Evolutionary conservation across 2,888 invertebrate species (phyloP).

Genomic region (Pachymerium ferrugineum): DNA sequence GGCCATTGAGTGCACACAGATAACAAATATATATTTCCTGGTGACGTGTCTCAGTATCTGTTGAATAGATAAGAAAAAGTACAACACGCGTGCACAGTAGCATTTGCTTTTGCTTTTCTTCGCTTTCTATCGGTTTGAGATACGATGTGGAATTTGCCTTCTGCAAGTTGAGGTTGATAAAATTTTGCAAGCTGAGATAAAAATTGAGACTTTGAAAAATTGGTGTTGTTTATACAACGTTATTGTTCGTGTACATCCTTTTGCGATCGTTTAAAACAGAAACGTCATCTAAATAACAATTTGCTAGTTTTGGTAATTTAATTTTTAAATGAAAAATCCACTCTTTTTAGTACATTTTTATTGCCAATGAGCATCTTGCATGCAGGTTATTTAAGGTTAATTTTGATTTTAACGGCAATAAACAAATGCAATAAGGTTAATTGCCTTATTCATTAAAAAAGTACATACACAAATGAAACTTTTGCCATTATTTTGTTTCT

Average conservation of each 20-base stretch:
- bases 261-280: not conserved
- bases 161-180: not conserved
- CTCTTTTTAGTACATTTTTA: not conserved
- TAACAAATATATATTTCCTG: conserved; percentile 27
- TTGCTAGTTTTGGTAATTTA: not conserved
- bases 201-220: not conserved
- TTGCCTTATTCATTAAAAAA: conserved; percentile 16
- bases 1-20: conserved; percentile 27
- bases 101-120: not conserved
- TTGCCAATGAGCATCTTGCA: not conserved
- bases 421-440: conserved; percentile 9
- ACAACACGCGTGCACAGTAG: not conserved
- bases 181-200: not conserved
- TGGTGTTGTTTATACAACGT: not conserved
- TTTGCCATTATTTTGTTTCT: not conserved
- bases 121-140: not conserved
- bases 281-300: not conserved
- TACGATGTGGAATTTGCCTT: not conserved
- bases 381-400: not conserved
- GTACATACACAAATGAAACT: not conserved
- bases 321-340: not conserved
- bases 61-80: conserved; percentile 23
- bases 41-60: conserved; percentile 22
- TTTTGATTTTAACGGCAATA: not conserved
- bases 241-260: not conserved